Percentiles rank a stretch among this genome's conserved stretches.
phyloP scores from a whole-genome alignment of 2,888 invertebrate genomes.

The Charanyca ferruginea region DNA sequence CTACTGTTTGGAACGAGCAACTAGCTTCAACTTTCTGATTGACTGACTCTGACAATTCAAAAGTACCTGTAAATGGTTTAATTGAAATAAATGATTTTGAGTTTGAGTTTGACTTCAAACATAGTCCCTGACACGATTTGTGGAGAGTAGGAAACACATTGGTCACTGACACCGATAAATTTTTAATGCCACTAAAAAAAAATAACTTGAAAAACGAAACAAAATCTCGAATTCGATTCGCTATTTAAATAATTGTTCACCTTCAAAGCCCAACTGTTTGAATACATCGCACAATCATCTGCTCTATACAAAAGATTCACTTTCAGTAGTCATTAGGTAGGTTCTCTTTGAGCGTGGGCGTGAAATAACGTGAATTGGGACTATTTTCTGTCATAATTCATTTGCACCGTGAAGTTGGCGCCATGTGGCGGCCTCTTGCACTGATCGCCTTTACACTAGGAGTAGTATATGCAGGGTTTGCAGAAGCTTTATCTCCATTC shows the following conservation, averaged over 20 bases:
- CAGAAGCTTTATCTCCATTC: conserved; percentile 6
- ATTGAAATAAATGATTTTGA: too few relatives aligned
- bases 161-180: neutral
- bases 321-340: conserved; percentile 62
- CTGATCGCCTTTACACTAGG: conserved; percentile 59
- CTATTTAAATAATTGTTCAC: conserved; percentile 46
- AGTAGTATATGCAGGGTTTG: conserved; percentile 58
- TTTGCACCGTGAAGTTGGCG: conserved; percentile 80
- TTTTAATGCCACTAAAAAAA: neutral
- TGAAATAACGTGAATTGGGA: conserved; percentile 73
- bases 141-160: neutral
- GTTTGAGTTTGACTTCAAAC: too few relatives aligned
- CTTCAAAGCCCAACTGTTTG: conserved; percentile 30
- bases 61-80: too few relatives aligned
- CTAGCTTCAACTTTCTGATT: too few relatives aligned
- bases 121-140: neutral
- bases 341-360: conserved; percentile 70
- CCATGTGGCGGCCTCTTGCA: conserved; percentile 79
- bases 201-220: conserved; percentile 12
- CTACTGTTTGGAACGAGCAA: too few relatives aligned
- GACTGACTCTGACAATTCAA: too few relatives aligned
- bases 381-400: conserved; percentile 79
- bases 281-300: conserved; percentile 48
- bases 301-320: conserved; percentile 48
- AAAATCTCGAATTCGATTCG: conserved; percentile 39